phyloP scores from a whole-genome alignment of 1,140 invertebrate species.

The Armadillidium nasatum region DNA sequence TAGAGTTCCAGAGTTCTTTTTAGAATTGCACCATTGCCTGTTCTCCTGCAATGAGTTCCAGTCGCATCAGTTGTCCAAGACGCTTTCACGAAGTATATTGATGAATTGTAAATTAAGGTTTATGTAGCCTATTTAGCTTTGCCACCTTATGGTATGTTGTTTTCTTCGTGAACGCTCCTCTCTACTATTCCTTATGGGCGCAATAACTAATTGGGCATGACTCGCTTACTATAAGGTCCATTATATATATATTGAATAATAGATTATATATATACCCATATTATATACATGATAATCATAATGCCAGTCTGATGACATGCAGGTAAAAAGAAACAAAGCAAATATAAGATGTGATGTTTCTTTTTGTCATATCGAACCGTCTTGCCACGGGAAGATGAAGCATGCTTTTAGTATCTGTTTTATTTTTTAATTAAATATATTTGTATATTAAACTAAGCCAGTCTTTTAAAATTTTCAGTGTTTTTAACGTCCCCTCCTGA shows the following conservation, averaged over 20 bases:
- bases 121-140: background rate
- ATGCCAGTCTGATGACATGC: conserved; percentile 42
- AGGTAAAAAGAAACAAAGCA: conserved; percentile 18
- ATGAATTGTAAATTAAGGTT: background rate
- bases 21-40: background rate
- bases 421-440: conserved; percentile 44
- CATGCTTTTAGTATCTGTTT: conserved; percentile 44
- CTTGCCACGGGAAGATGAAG: conserved; percentile 33
- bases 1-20: background rate
- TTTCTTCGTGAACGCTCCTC: conserved; percentile 1
- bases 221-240: conserved; percentile 42
- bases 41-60: conserved; percentile 4
- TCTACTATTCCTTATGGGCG: background rate
- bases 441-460: conserved; percentile 44
- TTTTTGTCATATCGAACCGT: conserved; percentile 29
- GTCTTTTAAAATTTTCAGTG: conserved; percentile 40
- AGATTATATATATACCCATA: conserved; percentile 38
- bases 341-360: conserved; percentile 16
- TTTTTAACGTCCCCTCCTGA: conserved; percentile 42
- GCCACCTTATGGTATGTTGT: background rate
- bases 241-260: conserved; percentile 42
- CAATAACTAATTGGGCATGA: conserved; percentile 5
- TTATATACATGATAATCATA: conserved; percentile 44
- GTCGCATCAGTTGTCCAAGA: conserved; percentile 1
- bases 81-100: conserved; percentile 34